Base-by-base conservation (phyloP, 1,140 invertebrate genomes). In the Hycleus cichorii region DNA sequence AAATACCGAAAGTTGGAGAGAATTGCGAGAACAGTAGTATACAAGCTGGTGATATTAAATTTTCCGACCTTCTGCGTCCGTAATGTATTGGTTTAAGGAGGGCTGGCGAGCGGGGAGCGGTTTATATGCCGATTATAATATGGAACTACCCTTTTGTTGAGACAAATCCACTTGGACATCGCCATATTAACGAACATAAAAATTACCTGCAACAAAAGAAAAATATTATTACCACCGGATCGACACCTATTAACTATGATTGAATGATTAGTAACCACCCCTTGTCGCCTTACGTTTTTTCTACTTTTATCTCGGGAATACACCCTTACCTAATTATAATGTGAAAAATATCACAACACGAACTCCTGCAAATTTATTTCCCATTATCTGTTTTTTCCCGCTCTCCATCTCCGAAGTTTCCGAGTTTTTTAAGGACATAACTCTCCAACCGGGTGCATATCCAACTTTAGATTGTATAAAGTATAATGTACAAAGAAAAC, bases 401-500 rank as follows among this genome's bases (percentile, higher is more conserved):
- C 62, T 64, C 64, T 66, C 65, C 65, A 66, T 68, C 70, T 72
- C 50, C 66, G 62, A 68, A 72, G 67, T 72, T 73, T 64, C 60
- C 65, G 62, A 58, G 58, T 64, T 71, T 67, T 73, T 71, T 64
- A 59, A 53, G 65, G 60, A 64, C 69, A 71, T 73, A 72, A 71
- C 64, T 71, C 70, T 69, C 58, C 49, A 59, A 65, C 69, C 67
- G 66, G 65, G 64, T 72, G 70, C 71, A 69, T 70, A 72, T 71
- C 72, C 68, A 73, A 73, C 69, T 69, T 69, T 71, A 74, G 70
- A 74, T 74, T 72, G 71, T 74, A 72, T 69, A 74, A 74, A 72
- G 71, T 74, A 72, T 74, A 74, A 74, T 72, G 70, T 72, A 73
- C 69, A 74, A 74, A 72, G 72, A 74, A 18, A 74, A 72, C 69